A percentile compares a stretch with the other conserved stretches of the same genome.
phyloP scores from a whole-genome alignment of 2,113 vertebrate species.

The Rhegmatorhina hoffmannsi region DNA sequence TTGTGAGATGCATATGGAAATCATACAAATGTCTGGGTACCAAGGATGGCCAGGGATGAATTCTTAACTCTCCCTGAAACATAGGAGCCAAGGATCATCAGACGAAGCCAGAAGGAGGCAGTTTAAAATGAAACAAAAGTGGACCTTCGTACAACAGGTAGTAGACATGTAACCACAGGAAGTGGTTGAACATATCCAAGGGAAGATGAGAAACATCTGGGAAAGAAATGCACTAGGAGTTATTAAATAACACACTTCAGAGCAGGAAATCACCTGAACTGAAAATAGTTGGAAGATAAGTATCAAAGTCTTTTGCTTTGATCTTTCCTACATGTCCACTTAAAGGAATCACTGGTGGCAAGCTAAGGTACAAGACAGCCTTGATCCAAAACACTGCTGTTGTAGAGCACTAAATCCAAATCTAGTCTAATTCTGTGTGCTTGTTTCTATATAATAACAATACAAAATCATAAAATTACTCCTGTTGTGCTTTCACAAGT shows the following conservation, averaged over 20 bases:
- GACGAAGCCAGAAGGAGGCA: not conserved
- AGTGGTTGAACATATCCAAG: not conserved
- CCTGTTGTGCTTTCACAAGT: not conserved
- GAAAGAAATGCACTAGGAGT: not conserved
- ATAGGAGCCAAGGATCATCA: not conserved
- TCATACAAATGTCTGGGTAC: not conserved
- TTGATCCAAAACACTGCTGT: not conserved
- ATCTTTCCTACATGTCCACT: not conserved
- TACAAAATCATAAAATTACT: not conserved
- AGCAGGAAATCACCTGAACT: not conserved
- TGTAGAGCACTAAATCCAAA: not conserved
- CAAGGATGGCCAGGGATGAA: not conserved
- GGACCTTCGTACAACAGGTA: not conserved
- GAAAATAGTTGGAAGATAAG: not conserved
- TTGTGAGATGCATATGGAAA: not conserved
- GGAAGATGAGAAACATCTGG: not conserved
- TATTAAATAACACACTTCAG: not conserved
- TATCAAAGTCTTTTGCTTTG: not conserved
- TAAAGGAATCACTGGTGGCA: not conserved
- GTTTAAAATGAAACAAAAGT: not conserved
- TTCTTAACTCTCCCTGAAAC: not conserved
- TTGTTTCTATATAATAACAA: not conserved
- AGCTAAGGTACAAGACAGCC: not conserved
- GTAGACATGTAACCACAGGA: not conserved
- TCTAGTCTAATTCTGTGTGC: not conserved